These are phyloP conservation scores for Temnothorax curvispinosus DNA, from an alignment of 1,140 invertebrate genomes.

Conservation along the genomic window DNA sequence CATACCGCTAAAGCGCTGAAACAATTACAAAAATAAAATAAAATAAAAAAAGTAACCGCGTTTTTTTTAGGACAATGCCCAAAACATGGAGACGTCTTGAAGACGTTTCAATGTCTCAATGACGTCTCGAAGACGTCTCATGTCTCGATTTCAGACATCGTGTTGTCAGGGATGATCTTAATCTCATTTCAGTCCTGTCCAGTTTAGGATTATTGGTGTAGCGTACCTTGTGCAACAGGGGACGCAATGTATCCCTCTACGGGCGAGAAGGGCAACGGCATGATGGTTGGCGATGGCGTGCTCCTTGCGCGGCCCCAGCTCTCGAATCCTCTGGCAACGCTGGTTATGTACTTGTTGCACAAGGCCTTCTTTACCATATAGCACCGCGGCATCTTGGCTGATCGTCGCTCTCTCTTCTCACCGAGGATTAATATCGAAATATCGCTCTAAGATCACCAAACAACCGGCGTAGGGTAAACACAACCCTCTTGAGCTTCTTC, in stretches of 20 bases:
- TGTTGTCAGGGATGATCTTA: too few relatives aligned
- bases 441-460: slow-evolving; percentile 32
- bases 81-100: too few relatives aligned
- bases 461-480: slow-evolving; percentile 28
- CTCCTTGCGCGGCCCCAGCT: slow-evolving; percentile 81
- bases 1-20: not conserved
- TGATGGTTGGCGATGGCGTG: slow-evolving; percentile 76
- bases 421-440: slow-evolving; percentile 43
- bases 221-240: slow-evolving; percentile 74
- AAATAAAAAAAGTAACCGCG: not conserved
- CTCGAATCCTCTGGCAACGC: slow-evolving; percentile 82
- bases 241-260: slow-evolving; percentile 68
- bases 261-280: slow-evolving; percentile 68
- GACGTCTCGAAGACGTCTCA: too few relatives aligned
- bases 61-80: not conserved
- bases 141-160: too few relatives aligned
- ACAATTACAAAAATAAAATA: not conserved
- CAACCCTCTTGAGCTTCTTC: not conserved
- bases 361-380: slow-evolving; percentile 87
- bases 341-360: slow-evolving; percentile 86
- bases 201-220: not conserved
- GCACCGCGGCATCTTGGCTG: slow-evolving; percentile 85
- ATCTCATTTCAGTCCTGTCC: too few relatives aligned
- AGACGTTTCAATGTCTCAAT: too few relatives aligned
- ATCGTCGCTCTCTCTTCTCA: slow-evolving; percentile 15